A percentile compares a stretch with the other conserved stretches of the same genome.
These are phyloP conservation scores for Deroptyus accipitrinus DNA, from an alignment of 2,113 vertebrate species.

Conservation along the genomic window DNA sequence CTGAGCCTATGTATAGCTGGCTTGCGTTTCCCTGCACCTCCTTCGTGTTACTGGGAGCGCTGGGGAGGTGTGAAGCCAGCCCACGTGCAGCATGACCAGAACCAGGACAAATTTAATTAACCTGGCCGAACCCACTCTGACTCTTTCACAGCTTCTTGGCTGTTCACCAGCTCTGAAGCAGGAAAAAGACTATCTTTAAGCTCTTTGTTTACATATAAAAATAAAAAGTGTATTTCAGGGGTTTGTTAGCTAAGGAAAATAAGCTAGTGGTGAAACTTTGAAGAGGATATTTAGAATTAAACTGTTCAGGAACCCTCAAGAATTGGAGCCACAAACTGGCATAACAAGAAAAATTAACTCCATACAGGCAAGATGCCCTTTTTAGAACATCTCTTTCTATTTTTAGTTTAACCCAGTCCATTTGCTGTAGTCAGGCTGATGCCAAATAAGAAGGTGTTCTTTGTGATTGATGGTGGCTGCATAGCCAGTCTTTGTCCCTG, in stretches of 20 bases:
- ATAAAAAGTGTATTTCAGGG: not conserved
- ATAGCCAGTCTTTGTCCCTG: not conserved
- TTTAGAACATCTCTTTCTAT: not conserved
- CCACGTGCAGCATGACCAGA: not conserved
- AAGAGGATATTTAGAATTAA: not conserved
- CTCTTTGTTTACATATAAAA: not conserved
- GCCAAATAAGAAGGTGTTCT: not conserved
- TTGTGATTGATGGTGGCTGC: conserved; percentile 1
- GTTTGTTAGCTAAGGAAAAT: not conserved
- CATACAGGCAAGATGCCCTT: not conserved
- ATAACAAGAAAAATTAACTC: not conserved
- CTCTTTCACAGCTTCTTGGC: not conserved
- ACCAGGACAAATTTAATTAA: not conserved
- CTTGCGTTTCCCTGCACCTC: not conserved
- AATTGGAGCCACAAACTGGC: not conserved
- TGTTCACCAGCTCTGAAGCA: not conserved
- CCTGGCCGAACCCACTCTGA: not conserved
- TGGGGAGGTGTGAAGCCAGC: not conserved
- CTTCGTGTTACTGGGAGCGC: not conserved
- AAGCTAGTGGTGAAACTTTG: not conserved
- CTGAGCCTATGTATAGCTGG: not conserved
- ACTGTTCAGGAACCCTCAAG: not conserved
- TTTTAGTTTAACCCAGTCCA: not conserved
- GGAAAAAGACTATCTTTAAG: not conserved
- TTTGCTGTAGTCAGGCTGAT: not conserved